Percentiles rank a stretch among this genome's conserved stretches.
Evolutionary conservation across 2,113 vertebrate species (phyloP).

Genomic region (Malurus elegans): DNA sequence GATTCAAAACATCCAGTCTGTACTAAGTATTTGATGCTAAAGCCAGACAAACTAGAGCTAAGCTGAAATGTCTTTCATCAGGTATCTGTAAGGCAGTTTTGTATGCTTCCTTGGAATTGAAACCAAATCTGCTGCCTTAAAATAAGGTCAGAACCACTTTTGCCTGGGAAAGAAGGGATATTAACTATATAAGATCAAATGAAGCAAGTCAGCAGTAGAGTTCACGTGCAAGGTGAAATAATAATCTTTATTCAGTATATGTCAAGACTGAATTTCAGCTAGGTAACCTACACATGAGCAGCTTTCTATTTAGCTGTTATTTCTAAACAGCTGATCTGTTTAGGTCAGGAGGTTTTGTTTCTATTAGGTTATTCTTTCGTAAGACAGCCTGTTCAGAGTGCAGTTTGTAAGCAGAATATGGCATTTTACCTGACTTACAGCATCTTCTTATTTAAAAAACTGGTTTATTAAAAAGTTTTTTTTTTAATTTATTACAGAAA

Average conservation of each 20-base stretch:
- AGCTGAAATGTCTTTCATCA: not conserved
- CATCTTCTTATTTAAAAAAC: not conserved
- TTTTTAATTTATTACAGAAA: conserved; percentile 78
- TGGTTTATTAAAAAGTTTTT: conserved; percentile 17
- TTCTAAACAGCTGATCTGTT: not conserved
- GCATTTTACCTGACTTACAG: not conserved
- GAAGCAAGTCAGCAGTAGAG: not conserved
- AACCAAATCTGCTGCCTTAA: not conserved
- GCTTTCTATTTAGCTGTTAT: not conserved
- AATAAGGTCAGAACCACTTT: not conserved
- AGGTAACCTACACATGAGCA: not conserved
- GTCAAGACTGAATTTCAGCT: not conserved
- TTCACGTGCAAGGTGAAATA: not conserved
- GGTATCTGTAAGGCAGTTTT: not conserved
- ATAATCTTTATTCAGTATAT: not conserved
- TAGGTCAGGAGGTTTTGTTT: not conserved
- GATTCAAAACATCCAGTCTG: not conserved
- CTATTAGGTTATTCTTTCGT: not conserved
- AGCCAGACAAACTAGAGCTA: not conserved
- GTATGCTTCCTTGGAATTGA: not conserved
- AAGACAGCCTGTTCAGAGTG: not conserved
- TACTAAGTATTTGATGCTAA: not conserved
- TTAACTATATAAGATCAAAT: not conserved
- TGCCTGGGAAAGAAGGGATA: not conserved
- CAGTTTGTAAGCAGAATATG: not conserved